A percentile compares a stretch with the other conserved stretches of the same genome.
These are phyloP conservation scores for Lacerta viridis DNA, from an alignment of 2,797 vertebrate species.

Conservation along the genomic window DNA sequence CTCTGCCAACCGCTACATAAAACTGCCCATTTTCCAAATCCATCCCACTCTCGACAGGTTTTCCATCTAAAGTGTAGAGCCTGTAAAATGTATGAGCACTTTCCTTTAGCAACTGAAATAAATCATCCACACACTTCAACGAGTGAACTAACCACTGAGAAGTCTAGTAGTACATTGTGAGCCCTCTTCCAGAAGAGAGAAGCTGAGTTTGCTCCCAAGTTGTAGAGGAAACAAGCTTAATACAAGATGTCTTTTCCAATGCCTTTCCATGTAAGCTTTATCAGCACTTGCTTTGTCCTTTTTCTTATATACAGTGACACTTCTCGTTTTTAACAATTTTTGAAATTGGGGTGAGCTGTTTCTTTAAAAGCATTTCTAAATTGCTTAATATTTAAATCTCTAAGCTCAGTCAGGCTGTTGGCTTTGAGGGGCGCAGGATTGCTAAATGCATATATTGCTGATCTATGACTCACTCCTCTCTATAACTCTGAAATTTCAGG, in stretches of 20 bases:
- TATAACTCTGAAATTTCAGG: not conserved
- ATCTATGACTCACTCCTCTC: not conserved
- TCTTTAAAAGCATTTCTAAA: no score
- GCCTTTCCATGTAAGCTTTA: not conserved
- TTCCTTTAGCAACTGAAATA: constrained; percentile 4
- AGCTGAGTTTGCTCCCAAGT: not conserved
- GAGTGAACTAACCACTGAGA: constrained; percentile 7
- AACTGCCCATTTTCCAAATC: constrained; percentile 93
- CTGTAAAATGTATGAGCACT: constrained; percentile 77
- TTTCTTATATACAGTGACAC: not conserved
- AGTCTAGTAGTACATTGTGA: not conserved
- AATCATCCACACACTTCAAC: not conserved
- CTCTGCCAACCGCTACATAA: constrained; percentile 95
- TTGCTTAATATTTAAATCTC: not conserved
- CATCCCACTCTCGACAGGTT: constrained; percentile 86
- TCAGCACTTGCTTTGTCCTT: not conserved
- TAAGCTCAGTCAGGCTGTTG: not conserved
- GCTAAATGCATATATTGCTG: not conserved
- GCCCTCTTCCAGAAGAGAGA: not conserved
- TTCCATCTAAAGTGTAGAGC: constrained; percentile 91
- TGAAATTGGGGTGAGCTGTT: not conserved
- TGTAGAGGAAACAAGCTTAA: not conserved
- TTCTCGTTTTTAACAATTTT: not conserved
- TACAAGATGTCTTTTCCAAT: not conserved
- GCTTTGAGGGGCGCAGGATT: not conserved